Evolutionary conservation across 2,888 invertebrate species (phyloP).

Genomic region (Campoplex nolae): DNA sequence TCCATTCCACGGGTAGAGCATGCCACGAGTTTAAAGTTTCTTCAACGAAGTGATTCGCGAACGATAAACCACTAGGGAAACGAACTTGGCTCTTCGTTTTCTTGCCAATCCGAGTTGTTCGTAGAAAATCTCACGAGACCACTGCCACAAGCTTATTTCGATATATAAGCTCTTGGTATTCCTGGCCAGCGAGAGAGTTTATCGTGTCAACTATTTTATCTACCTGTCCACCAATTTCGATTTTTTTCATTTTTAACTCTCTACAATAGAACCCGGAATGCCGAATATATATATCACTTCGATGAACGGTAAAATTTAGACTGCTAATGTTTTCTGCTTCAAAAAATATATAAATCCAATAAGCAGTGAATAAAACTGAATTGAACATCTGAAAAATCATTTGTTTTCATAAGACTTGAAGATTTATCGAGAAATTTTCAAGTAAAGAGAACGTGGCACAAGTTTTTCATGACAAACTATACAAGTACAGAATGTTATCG

Average conservation of each 20-base stretch:
- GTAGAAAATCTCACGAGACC: slow-evolving; percentile 61
- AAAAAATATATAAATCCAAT: background rate
- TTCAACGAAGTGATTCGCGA: slow-evolving; percentile 70
- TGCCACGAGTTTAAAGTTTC: slow-evolving; percentile 75
- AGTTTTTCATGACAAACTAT: background rate
- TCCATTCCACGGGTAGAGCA: slow-evolving; percentile 27
- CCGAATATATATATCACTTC: background rate
- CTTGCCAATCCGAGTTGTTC: slow-evolving; percentile 67
- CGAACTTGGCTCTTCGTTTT: slow-evolving; percentile 70
- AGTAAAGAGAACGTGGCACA: background rate
- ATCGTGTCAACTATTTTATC: slow-evolving; percentile 61
- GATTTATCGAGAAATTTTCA: background rate
- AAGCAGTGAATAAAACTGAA: background rate
- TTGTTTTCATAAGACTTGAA: background rate
- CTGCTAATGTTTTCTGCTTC: background rate
- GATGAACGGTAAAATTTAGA: background rate
- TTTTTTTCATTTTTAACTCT: slow-evolving; percentile 43
- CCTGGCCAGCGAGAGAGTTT: slow-evolving; percentile 54
- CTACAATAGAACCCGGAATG: background rate
- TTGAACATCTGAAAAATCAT: background rate
- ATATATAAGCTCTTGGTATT: slow-evolving; percentile 34
- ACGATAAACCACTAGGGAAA: slow-evolving; percentile 70
- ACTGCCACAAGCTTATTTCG: slow-evolving; percentile 59
- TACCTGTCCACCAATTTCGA: slow-evolving; percentile 51
- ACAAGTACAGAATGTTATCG: background rate